Base-by-base conservation (phyloP, 2,797 vertebrate species). In the Ctenopoma multispine region DNA sequence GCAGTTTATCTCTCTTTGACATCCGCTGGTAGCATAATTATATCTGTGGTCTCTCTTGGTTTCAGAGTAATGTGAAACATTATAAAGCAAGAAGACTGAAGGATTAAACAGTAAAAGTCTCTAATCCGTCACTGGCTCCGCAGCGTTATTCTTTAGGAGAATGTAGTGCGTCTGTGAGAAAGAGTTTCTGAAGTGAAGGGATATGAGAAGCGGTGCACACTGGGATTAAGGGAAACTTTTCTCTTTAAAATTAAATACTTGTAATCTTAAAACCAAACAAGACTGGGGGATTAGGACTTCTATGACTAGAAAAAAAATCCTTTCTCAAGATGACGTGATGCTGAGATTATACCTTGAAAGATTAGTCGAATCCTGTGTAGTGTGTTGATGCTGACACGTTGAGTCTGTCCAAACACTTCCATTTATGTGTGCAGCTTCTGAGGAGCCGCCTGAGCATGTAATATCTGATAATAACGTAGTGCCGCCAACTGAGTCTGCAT, bases 191-290 rank as follows among this genome's bases (percentile, higher is more conserved):
- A 73, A 75, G 72, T 69, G 75, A 77, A 36, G 20, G 21, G 77
- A 83, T 27, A 55, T 41, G 72, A 75, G 68, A 70, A 79, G 61
- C 71, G 57, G 58, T 48, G 72, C 53, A 71, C 1, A 31, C 63
- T 73, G 72, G 38, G 92, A 93, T 94, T 88, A 91, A 74, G 77
- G 63, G 79, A 82, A 88, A 87, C 69, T 75, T 89, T 31, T 75
- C 65, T 57, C 76, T 75, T 77, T 56, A 81, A 92, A 82, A 93
- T 92, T 92, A 88, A 90, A 90, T 69, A 81, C 88, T 63, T 88
- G 61, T 92, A 91, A 93, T 92, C 91, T 92, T 86, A 62, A 75
- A 85, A 82, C 63, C 80, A 90, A 88, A 85, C 75, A 83, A 77
- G 64, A 55, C 31, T 29, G 61, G 62, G 57, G 82, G 84, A 89